A percentile compares a stretch with the other conserved stretches of the same genome.
These are phyloP conservation scores for Miltochrista miniata DNA, from an alignment of 2,888 invertebrate species.

Conservation along the genomic window DNA sequence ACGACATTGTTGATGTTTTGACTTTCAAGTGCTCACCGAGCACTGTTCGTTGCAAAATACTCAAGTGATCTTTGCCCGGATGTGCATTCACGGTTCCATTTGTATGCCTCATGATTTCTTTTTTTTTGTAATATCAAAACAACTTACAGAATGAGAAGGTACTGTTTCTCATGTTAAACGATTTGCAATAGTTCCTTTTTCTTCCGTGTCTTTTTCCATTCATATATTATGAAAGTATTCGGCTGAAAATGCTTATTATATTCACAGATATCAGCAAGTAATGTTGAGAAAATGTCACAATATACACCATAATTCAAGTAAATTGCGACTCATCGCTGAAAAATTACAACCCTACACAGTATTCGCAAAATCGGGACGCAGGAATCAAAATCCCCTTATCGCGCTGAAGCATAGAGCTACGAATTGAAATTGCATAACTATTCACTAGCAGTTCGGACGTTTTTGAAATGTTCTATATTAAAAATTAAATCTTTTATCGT, in stretches of 20 bases:
- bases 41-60: too few relatives aligned
- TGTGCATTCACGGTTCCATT: too few relatives aligned
- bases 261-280: too few relatives aligned
- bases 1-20: too few relatives aligned
- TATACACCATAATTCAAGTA: not conserved
- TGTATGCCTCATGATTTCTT: too few relatives aligned
- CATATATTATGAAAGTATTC: not conserved
- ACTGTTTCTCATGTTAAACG: too few relatives aligned
- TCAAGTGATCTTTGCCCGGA: too few relatives aligned
- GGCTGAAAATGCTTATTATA: too few relatives aligned
- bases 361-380: slow-evolving; percentile 49
- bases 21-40: too few relatives aligned
- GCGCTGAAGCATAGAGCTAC: slow-evolving; percentile 54
- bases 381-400: slow-evolving; percentile 73
- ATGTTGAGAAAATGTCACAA: not conserved
- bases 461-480: slow-evolving; percentile 25
- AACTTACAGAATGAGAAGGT: too few relatives aligned
- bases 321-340: not conserved
- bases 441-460: slow-evolving; percentile 25
- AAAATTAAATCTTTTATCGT: not conserved
- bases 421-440: slow-evolving; percentile 68
- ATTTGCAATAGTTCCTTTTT: not conserved
- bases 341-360: slow-evolving; percentile 37
- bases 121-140: too few relatives aligned
- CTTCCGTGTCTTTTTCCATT: not conserved